phyloP scores from a whole-genome alignment of 2,888 invertebrate species.

The Furcula furcula region DNA sequence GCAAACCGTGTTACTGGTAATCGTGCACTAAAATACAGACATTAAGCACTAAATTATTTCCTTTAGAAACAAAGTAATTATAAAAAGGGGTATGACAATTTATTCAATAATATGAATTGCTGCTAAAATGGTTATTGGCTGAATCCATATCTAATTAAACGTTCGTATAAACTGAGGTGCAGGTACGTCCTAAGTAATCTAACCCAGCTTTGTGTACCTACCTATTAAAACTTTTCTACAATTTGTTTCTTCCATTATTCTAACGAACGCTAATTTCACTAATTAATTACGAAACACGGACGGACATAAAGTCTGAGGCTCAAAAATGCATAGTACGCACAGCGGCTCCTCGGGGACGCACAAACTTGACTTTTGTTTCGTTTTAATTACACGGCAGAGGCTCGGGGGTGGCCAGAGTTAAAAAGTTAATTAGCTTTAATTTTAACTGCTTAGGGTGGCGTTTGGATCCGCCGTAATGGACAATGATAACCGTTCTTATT shows the following conservation, averaged over 20 bases:
- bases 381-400: conserved; percentile 65
- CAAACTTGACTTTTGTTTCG: conserved; percentile 70
- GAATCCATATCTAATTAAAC: no score
- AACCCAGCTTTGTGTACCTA: no score
- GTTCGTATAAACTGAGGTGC: no score
- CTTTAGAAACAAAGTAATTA: no score
- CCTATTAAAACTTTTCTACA: neutral
- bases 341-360: conserved; percentile 54
- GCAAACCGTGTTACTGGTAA: no score
- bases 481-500: conserved; percentile 20
- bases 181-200: no score
- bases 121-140: no score
- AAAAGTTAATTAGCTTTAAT: conserved; percentile 76
- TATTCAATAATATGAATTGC: no score
- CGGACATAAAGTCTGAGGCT: conserved; percentile 1
- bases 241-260: conserved; percentile 6
- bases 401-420: conserved; percentile 50
- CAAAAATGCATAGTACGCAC: conserved; percentile 1
- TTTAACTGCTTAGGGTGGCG: conserved; percentile 54
- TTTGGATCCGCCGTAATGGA: conserved; percentile 42
- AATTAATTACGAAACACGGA: conserved; percentile 15
- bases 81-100: no score
- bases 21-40: no score
- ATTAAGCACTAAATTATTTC: no score
- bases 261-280: conserved; percentile 16